A percentile compares a stretch with the other conserved stretches of the same genome.
phyloP scores from a whole-genome alignment of 2,888 invertebrate species.

The Neocrepidodera transversa region DNA sequence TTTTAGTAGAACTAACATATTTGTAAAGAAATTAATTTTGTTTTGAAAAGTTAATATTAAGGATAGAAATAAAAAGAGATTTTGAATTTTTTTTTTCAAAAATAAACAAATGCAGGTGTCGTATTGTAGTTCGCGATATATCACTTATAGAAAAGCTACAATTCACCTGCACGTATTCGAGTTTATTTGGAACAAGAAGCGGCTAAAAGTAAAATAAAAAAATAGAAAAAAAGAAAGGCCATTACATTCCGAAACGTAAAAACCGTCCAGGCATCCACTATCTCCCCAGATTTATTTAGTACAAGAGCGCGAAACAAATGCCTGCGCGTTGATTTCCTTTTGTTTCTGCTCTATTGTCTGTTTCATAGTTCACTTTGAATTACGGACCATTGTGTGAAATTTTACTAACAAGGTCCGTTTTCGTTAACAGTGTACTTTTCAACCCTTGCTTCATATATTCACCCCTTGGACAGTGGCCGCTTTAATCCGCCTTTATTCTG shows the following conservation, averaged over 20 bases:
- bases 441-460: slow-evolving; percentile 60
- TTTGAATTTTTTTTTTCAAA: too few species aligned
- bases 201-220: neutral
- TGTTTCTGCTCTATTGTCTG: slow-evolving; percentile 45
- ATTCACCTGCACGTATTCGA: slow-evolving; percentile 13
- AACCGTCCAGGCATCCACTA: slow-evolving; percentile 15
- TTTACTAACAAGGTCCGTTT: slow-evolving; percentile 53
- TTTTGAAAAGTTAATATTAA: too few species aligned
- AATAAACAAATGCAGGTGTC: neutral
- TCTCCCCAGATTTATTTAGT: slow-evolving; percentile 21
- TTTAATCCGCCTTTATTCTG: slow-evolving; percentile 49
- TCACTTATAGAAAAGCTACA: slow-evolving; percentile 18
- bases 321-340: slow-evolving; percentile 42
- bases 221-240: slow-evolving; percentile 15
- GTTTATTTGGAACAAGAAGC: slow-evolving; percentile 12
- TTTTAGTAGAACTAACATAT: too few species aligned
- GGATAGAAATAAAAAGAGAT: too few species aligned
- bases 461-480: slow-evolving; percentile 59
- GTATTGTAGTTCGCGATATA: neutral
- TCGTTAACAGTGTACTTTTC: slow-evolving; percentile 55
- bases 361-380: slow-evolving; percentile 49
- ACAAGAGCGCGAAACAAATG: slow-evolving; percentile 20
- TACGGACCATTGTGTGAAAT: slow-evolving; percentile 49
- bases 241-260: slow-evolving; percentile 18
- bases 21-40: too few species aligned